Evolutionary conservation across 2,888 invertebrate species (phyloP).

Genomic region (Pelosia muscerda): DNA sequence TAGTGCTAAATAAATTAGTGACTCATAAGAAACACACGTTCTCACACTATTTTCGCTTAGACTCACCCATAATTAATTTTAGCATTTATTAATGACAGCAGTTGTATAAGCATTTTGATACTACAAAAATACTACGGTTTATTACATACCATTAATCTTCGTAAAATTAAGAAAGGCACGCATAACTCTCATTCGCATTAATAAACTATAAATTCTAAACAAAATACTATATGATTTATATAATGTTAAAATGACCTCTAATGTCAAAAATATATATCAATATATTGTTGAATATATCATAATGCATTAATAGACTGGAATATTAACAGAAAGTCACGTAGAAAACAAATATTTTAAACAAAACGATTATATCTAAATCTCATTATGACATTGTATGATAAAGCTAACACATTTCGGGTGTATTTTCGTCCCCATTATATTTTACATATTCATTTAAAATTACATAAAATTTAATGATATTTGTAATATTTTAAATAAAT

Average conservation of each 20-base stretch:
- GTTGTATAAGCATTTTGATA: constrained; percentile 43
- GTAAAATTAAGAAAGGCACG: constrained; percentile 38
- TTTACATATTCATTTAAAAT: constrained; percentile 12
- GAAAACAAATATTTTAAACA: constrained; percentile 69
- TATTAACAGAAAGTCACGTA: constrained; percentile 74
- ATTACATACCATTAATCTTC: constrained; percentile 44
- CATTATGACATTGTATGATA: constrained; percentile 70
- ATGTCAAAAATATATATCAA: constrained; percentile 39
- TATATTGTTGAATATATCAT: constrained; percentile 49
- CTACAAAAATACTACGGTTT: constrained; percentile 34
- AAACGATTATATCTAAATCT: constrained; percentile 66
- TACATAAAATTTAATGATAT: constrained; percentile 1
- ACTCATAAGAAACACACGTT: constrained; percentile 1
- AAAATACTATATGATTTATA: constrained; percentile 43
- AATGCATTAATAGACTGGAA: constrained; percentile 53
- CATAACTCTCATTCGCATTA: constrained; percentile 38
- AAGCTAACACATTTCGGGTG: constrained; percentile 47
- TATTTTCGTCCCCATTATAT: constrained; percentile 50
- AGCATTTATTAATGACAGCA: constrained; percentile 36
- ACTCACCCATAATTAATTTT: constrained; percentile 35
- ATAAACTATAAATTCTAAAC: constrained; percentile 35
- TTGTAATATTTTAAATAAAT: background rate
- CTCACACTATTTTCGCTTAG: background rate
- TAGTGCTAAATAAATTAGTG: background rate
- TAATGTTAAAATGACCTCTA: constrained; percentile 41